Evolutionary conservation across 1,140 invertebrate genomes (phyloP).

Genomic region (Patella vulgata): DNA sequence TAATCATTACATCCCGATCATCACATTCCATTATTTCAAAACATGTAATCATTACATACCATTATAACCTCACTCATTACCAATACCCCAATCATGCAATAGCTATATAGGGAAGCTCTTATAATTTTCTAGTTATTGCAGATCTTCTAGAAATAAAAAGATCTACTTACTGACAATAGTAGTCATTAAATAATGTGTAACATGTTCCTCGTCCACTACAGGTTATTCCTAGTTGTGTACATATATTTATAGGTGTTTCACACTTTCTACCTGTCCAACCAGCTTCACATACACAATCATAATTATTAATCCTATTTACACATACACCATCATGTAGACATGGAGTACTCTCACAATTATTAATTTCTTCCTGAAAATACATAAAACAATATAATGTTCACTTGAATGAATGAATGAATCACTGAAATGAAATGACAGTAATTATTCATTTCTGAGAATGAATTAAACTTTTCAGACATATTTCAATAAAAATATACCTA

Average conservation of each 20-base stretch:
- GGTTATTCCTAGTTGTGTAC: conserved; percentile 69
- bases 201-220: conserved; percentile 94
- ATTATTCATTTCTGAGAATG: background rate
- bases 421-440: background rate
- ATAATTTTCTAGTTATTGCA: too few species aligned
- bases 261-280: conserved; percentile 25
- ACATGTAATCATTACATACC: too few species aligned
- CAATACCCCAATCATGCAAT: too few species aligned
- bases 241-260: conserved; percentile 13
- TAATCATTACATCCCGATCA: too few species aligned
- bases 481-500: too few species aligned
- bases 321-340: conserved; percentile 36
- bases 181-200: conserved; percentile 72
- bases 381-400: conserved; percentile 26
- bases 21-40: too few species aligned
- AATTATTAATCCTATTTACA: conserved; percentile 21
- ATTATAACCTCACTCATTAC: too few species aligned
- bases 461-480: too few species aligned
- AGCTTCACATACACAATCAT: conserved; percentile 24
- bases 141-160: too few species aligned
- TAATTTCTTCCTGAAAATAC: conserved; percentile 6
- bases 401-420: background rate
- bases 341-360: conserved; percentile 14
- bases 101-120: too few species aligned
- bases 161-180: conserved; percentile 30